Evolutionary conservation across 2,888 invertebrate genomes (phyloP), one percentile per base, ranked within the genome.

Genomic region (Scaptodrosophila latifasciaeformis): DNA sequence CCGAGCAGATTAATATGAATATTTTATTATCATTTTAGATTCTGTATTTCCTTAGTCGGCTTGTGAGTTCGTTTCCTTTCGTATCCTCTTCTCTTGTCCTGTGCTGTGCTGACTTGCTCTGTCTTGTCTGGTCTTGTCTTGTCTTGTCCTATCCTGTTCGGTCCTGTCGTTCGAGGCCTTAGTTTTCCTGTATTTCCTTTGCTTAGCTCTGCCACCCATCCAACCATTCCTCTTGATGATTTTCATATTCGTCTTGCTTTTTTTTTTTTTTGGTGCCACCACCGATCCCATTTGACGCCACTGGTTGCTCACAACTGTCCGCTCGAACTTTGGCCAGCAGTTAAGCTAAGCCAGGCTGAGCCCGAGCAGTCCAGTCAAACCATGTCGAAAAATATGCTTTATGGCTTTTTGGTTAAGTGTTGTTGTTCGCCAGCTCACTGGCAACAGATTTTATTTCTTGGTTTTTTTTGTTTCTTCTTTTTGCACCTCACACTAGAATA

Each of bases 11-110:
- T 81, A 79, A 72, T 77, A 81, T 81, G 81, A 81, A 81, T 81
- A 82, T 82, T 82, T 81, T 82, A 82, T 81, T 79, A 81, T 75
- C 77, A 81, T 79, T 75, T 75, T 72, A 75, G 67, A 79, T 70
- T 79, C 71, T 59, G 62, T 70, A 72, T 69, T 72, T 65, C 65
- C 61, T 70, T 62, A 24, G 24, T 24, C 24, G 4, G 24, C 24
- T 7, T 24, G 24, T 7, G 4, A 24, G 24, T 7, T 24, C 24
- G 24, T 24, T 7, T 24, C 24, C 4, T 7, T 24, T 5, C 3
- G 24, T 24, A 3, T 24, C 24, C 4, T 34, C 34, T 3, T 3
- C 34, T 34, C 34, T 10, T 34, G 3, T 34, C n/a, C n/a, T n/a
- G n/a, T n/a, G n/a, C n/a, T n/a, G n/a, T n/a, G n/a, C n/a, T n/a